phyloP scores from a whole-genome alignment of 2,888 invertebrate genomes.

The Gisinianus flammeolus region DNA sequence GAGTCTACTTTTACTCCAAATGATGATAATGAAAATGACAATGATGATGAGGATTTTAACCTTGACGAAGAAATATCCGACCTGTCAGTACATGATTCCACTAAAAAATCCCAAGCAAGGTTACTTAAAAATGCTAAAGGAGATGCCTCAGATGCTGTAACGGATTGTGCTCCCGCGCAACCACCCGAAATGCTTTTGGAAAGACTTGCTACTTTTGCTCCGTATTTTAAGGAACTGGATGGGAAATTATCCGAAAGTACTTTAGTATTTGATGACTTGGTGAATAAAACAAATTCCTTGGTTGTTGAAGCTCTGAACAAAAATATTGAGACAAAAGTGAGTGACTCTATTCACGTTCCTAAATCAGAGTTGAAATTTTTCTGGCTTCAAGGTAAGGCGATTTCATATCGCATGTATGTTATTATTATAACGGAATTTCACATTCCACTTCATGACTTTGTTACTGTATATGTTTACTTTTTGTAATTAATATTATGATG shows the following conservation, averaged over 20 bases:
- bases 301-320: slow-evolving; percentile 21
- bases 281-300: slow-evolving; percentile 3
- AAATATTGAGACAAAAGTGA: not conserved
- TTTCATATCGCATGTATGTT: no score
- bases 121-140: slow-evolving; percentile 8
- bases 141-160: not conserved
- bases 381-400: no score
- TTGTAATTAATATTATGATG: no score
- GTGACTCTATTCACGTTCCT: slow-evolving; percentile 40
- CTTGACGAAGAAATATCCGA: slow-evolving; percentile 10
- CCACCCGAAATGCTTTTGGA: slow-evolving; percentile 21
- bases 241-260: not conserved
- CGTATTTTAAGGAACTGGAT: slow-evolving; percentile 43
- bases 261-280: not conserved
- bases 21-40: slow-evolving; percentile 58
- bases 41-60: slow-evolving; percentile 60
- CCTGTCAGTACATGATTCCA: not conserved
- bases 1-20: slow-evolving; percentile 25
- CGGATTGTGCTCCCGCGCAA: not conserved
- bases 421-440: no score
- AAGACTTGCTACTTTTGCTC: slow-evolving; percentile 26
- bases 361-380: slow-evolving; percentile 45
- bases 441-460: no score
- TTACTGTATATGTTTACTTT: no score
- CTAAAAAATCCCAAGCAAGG: not conserved